Conservation (phyloP, 2,113 vertebrate genomes). For the Dasyprocta punctata region DNA sequence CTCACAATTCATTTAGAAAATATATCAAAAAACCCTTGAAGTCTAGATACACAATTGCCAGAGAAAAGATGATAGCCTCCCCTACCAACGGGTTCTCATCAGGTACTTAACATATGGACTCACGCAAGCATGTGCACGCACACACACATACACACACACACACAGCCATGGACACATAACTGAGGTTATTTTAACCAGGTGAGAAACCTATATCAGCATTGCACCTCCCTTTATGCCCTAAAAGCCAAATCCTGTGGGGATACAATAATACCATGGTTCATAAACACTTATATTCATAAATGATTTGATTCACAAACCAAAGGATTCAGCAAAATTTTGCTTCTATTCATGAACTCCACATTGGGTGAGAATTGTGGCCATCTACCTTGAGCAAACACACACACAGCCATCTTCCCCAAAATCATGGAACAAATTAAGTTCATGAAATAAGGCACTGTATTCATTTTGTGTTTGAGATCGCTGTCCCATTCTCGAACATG, state of each 20-base stretch:
- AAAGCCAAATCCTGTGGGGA: not conserved
- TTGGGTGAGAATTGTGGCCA: not conserved
- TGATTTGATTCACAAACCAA: not conserved
- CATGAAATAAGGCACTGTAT: not conserved
- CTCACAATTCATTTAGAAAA: not conserved
- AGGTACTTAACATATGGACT: not conserved
- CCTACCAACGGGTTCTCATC: not conserved
- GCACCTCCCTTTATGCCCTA: not conserved
- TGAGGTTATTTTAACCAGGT: not conserved
- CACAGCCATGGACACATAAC: not conserved
- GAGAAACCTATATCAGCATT: not conserved
- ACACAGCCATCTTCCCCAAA: not conserved
- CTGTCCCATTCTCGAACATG: not conserved
- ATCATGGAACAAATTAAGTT: not conserved
- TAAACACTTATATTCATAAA: not conserved
- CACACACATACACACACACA: not conserved
- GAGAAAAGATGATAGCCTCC: not conserved
- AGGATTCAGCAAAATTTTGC: not conserved
- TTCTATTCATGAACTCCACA: not conserved
- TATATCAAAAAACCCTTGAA: not conserved
- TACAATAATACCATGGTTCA: not conserved
- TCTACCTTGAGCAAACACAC: too few species aligned
- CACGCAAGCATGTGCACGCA: not conserved
- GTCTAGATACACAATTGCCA: not conserved
- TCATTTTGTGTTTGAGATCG: not conserved